Evolutionary conservation across 2,888 invertebrate species (phyloP).

Genomic region (Adelognathus sp.): DNA sequence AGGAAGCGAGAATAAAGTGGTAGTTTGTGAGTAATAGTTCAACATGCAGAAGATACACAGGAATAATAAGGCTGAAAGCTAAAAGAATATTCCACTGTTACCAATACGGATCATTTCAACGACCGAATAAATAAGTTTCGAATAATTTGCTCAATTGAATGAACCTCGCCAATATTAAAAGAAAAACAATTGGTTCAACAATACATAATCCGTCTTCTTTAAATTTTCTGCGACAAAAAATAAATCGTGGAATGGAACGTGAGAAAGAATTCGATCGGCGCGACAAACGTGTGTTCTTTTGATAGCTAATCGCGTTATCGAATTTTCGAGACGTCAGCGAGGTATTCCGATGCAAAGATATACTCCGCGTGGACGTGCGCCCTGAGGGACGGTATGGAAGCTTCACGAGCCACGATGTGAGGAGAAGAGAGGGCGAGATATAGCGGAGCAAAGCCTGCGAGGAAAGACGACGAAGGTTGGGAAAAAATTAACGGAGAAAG

Average conservation of each 20-base stretch:
- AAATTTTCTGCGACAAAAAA: neutral
- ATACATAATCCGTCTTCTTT: too few relatives aligned
- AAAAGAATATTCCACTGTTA: too few relatives aligned
- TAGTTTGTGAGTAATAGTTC: too few relatives aligned
- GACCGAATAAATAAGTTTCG: too few relatives aligned
- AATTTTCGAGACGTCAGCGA: constrained; percentile 80
- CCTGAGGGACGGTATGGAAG: constrained; percentile 71
- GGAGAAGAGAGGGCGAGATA: constrained; percentile 38
- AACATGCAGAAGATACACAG: too few relatives aligned
- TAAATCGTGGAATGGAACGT: neutral
- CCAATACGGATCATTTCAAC: too few relatives aligned
- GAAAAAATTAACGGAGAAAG: constrained; percentile 56
- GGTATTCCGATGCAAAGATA: constrained; percentile 78
- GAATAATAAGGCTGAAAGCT: too few relatives aligned
- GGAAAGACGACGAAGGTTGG: constrained; percentile 28
- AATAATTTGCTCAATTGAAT: too few relatives aligned
- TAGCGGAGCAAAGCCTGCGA: constrained; percentile 26
- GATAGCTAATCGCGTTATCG: constrained; percentile 80
- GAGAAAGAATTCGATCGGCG: neutral
- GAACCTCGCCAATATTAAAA: too few relatives aligned
- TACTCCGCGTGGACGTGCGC: constrained; percentile 60
- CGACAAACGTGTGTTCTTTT: constrained; percentile 68
- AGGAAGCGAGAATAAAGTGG: too few relatives aligned
- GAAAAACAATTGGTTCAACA: too few relatives aligned
- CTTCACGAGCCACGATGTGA: constrained; percentile 55